These are phyloP conservation scores for Protonemura montana DNA, from an alignment of 2,888 invertebrate species.

Conservation along the genomic window DNA sequence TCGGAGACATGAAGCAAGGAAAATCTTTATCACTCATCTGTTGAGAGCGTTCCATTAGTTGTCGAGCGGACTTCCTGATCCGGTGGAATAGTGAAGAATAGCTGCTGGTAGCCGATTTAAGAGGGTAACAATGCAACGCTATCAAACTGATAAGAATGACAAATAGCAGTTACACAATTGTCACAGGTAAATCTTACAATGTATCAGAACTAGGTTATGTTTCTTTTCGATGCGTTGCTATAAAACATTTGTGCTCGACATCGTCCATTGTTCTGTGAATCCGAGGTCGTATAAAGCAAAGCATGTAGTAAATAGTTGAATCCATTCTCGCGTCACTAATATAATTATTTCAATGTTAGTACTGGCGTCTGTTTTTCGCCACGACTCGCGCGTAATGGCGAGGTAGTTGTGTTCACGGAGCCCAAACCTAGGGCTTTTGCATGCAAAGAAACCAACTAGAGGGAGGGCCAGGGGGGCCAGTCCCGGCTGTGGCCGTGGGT, in stretches of 20 bases:
- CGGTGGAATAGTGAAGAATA: neutral
- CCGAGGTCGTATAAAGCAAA: neutral
- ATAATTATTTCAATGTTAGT: slow-evolving; percentile 18
- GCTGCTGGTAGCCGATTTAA: neutral
- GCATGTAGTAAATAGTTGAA: slow-evolving; percentile 7
- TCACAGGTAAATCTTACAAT: neutral
- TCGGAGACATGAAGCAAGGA: neutral
- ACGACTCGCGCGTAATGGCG: neutral
- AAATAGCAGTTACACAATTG: neutral
- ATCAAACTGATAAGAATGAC: neutral
- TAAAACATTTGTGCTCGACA: neutral
- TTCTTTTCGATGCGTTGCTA: neutral
- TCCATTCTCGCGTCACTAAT: neutral
- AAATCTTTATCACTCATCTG: neutral
- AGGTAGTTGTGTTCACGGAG: neutral
- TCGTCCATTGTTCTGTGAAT: neutral
- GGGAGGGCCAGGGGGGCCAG: too few species aligned
- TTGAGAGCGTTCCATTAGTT: neutral
- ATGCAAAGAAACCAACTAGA: neutral
- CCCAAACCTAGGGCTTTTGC: neutral
- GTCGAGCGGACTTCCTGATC: neutral
- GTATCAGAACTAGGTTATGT: neutral
- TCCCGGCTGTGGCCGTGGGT: neutral
- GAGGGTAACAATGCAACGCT: neutral
- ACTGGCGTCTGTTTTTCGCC: neutral